A percentile compares a stretch with the other conserved stretches of the same genome.
Evolutionary conservation across 2,113 vertebrate species (phyloP).

Genomic region (Lamprotornis superbus): DNA sequence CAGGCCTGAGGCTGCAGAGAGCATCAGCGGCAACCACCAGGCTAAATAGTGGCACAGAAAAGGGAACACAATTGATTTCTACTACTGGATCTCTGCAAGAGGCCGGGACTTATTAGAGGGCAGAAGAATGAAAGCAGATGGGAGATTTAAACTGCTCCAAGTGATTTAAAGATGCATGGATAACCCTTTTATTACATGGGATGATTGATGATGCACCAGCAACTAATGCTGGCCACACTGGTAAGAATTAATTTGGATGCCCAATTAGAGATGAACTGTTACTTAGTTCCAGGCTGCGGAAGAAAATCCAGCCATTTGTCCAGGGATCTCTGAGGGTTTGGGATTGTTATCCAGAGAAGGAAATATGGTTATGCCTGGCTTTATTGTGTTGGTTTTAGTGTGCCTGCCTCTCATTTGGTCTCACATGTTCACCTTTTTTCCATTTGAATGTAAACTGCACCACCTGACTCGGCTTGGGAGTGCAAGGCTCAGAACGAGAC

Average conservation of each 20-base stretch:
- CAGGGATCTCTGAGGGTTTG: not conserved
- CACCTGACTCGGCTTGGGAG: not conserved
- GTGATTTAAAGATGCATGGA: constrained; percentile 48
- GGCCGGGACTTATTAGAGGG: constrained; percentile 1
- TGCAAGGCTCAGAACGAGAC: not conserved
- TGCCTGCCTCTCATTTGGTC: not conserved
- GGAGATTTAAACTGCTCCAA: constrained; percentile 48
- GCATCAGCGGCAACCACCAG: not conserved
- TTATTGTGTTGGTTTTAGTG: not conserved
- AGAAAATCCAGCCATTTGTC: not conserved
- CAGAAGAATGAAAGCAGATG: constrained; percentile 63
- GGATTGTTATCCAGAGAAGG: not conserved
- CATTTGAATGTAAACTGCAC: not conserved
- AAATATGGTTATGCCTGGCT: not conserved
- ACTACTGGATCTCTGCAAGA: constrained; percentile 32
- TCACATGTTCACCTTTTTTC: not conserved
- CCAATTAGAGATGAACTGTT: not conserved
- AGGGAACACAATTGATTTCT: not conserved
- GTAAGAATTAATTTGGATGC: constrained; percentile 17
- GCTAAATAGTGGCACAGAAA: not conserved
- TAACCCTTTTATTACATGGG: constrained; percentile 25
- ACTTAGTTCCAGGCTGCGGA: not conserved
- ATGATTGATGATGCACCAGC: constrained; percentile 13
- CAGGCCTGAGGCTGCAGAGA: not conserved
- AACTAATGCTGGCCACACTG: not conserved